Base-by-base conservation (phyloP, 2,888 invertebrate genomes). In the Drosophila gaucha region DNA sequence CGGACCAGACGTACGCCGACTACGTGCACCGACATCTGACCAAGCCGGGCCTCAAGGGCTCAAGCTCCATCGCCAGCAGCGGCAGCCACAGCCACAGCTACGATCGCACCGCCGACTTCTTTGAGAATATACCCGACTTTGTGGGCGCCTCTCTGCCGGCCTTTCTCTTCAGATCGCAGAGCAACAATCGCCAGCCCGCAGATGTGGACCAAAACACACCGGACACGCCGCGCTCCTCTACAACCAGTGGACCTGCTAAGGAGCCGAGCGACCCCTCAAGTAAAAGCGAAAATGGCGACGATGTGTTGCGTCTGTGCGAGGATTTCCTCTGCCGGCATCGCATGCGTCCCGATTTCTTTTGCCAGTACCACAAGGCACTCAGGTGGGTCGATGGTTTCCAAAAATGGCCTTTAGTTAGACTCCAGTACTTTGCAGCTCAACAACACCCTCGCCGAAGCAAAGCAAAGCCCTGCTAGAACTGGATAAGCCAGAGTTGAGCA, bases 291-390 rank as follows among this genome's bases (percentile, higher is more conserved):
- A 67, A 76, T 4, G 64, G 76, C 49, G 66, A 63, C 18, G 89
- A 91, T 69, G 80, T 91, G 16, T 55, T 92, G 51, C 92, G 93
- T 63, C 93, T 93, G 78, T 94, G 94, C 86, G 94, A 94, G 90
- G 93, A 94, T 80, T 94, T 94, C 90, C 93, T 95, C 62, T 93
- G 93, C 69, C 92, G 93, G 44, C 94, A 95, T 91, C 93, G 94
- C 82, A 95, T 95, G 87, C 94, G 94, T 24, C 95, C 95, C 0
- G 96, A 96, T 90, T 96, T 96, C 92, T 96, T 96, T 92, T 96
- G 96, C 92, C 93, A 94, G 73, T 94, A 95, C 90, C 93, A 93
- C 74, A 92, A 92, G 86, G 92, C 92, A 57, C 90, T 93, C 75
- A 92, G 92, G 91, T 92, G 85, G 79, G 90, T 55, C 0, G 24